These are phyloP conservation scores for Ladona fulva DNA, from an alignment of 1,140 invertebrate genomes.

Conservation along the genomic window DNA sequence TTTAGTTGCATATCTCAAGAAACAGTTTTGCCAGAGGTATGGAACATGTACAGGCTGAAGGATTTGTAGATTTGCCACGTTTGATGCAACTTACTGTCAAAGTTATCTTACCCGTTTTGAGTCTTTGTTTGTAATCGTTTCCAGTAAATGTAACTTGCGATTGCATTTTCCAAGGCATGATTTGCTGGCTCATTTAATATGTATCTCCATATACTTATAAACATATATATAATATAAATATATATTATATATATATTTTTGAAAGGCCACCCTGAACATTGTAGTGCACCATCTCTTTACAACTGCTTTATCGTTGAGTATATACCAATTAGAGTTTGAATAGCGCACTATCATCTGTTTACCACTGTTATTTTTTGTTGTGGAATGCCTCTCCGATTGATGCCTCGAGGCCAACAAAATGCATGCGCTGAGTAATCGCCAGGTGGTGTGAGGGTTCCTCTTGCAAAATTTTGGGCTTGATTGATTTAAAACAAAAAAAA, in stretches of 20 bases:
- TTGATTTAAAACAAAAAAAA: too few relatives aligned
- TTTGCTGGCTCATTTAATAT: slow-evolving; percentile 10
- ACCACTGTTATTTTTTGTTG: slow-evolving; percentile 7
- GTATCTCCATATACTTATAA: neutral
- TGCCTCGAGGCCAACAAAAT: slow-evolving; percentile 7
- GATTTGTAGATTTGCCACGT: neutral
- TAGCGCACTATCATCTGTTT: neutral
- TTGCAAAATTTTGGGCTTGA: neutral
- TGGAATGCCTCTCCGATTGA: slow-evolving; percentile 7
- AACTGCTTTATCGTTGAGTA: slow-evolving; percentile 9
- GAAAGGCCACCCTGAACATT: neutral
- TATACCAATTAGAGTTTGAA: neutral
- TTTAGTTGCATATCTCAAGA: neutral
- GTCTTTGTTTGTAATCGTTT: neutral
- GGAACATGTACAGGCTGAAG: neutral
- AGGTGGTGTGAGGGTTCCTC: neutral
- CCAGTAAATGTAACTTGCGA: neutral
- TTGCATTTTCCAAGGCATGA: neutral
- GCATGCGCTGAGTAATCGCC: slow-evolving; percentile 6
- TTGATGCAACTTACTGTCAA: too few relatives aligned
- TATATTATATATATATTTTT: neutral
- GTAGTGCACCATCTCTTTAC: neutral
- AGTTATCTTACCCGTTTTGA: too few relatives aligned
- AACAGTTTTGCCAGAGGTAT: neutral
- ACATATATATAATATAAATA: neutral